A percentile compares a stretch with the other conserved stretches of the same genome.
Evolutionary conservation across 2,888 invertebrate genomes (phyloP).

Genomic region (Osmoderma eremita): DNA sequence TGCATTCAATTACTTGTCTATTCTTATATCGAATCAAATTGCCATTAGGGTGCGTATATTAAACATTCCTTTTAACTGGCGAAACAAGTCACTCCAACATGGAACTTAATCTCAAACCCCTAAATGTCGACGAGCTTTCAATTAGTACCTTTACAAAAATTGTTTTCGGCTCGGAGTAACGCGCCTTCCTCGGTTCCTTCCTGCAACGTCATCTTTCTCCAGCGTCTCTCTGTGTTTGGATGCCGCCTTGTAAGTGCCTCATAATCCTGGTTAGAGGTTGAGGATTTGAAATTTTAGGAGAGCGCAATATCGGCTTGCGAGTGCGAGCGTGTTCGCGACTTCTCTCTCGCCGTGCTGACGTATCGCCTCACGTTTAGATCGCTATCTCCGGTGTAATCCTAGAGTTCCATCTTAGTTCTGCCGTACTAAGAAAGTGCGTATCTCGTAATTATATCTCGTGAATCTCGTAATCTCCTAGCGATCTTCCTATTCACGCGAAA

Average conservation of each 20-base stretch:
- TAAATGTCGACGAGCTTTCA: slow-evolving; percentile 36
- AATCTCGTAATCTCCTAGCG: slow-evolving; percentile 37
- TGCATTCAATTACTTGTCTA: background rate
- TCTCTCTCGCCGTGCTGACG: slow-evolving; percentile 43
- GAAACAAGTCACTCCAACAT: slow-evolving; percentile 16
- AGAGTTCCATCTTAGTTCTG: slow-evolving; percentile 36
- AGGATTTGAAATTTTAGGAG: slow-evolving; percentile 35
- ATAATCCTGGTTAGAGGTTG: slow-evolving; percentile 37
- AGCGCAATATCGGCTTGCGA: slow-evolving; percentile 19
- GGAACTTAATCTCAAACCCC: slow-evolving; percentile 17
- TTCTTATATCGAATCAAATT: slow-evolving; percentile 4
- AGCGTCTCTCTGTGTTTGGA: slow-evolving; percentile 5
- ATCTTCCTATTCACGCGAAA: slow-evolving; percentile 35
- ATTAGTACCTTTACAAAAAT: slow-evolving; percentile 34
- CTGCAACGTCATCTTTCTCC: slow-evolving; percentile 6
- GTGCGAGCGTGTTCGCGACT: slow-evolving; percentile 13
- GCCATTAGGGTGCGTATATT: slow-evolving; percentile 9
- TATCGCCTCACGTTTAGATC: slow-evolving; percentile 57
- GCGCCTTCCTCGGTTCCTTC: background rate
- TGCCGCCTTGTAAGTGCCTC: slow-evolving; percentile 29
- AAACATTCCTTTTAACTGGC: slow-evolving; percentile 8
- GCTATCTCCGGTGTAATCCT: slow-evolving; percentile 54
- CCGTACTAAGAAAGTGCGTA: slow-evolving; percentile 35
- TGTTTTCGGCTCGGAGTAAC: slow-evolving; percentile 12
- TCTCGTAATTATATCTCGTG: slow-evolving; percentile 40